These are phyloP conservation scores for Campoplex nolae DNA, from an alignment of 2,888 invertebrate genomes.

Conservation along the genomic window DNA sequence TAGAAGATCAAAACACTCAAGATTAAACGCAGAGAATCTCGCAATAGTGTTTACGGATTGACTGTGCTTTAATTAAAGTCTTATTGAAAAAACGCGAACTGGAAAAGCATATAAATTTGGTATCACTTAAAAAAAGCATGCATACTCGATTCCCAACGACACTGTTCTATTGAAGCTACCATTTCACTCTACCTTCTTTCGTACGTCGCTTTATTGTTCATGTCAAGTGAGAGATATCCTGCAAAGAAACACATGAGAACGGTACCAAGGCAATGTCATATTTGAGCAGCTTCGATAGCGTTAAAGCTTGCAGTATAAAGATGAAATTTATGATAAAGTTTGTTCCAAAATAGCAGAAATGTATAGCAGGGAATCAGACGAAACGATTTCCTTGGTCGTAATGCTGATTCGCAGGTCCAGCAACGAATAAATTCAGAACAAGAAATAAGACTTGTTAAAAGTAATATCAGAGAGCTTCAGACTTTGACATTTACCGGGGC, in stretches of 20 bases:
- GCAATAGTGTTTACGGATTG: too few relatives aligned
- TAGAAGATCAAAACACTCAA: too few relatives aligned
- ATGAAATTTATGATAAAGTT: background rate
- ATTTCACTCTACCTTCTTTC: background rate
- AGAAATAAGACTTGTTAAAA: constrained; percentile 3
- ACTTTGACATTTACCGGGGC: constrained; percentile 1
- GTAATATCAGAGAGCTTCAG: constrained; percentile 16
- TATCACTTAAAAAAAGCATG: background rate
- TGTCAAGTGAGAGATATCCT: background rate
- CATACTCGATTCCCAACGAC: background rate
- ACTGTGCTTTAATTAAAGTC: too few relatives aligned
- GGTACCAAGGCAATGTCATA: constrained; percentile 1
- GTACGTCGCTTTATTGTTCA: background rate
- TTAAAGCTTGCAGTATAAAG: background rate
- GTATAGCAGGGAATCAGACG: background rate
- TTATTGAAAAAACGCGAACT: too few relatives aligned
- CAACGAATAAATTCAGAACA: background rate
- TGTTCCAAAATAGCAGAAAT: background rate
- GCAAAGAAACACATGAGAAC: constrained; percentile 1
- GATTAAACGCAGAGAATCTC: too few relatives aligned
- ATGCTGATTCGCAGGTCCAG: background rate
- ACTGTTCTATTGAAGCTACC: background rate
- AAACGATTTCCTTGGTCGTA: background rate
- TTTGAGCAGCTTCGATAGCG: background rate
- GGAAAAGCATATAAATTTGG: too few relatives aligned